Evolutionary conservation across 2,113 vertebrate genomes (phyloP), one percentile per base, ranked within the genome.

Genomic region (Phalacrocorax brasilianus): DNA sequence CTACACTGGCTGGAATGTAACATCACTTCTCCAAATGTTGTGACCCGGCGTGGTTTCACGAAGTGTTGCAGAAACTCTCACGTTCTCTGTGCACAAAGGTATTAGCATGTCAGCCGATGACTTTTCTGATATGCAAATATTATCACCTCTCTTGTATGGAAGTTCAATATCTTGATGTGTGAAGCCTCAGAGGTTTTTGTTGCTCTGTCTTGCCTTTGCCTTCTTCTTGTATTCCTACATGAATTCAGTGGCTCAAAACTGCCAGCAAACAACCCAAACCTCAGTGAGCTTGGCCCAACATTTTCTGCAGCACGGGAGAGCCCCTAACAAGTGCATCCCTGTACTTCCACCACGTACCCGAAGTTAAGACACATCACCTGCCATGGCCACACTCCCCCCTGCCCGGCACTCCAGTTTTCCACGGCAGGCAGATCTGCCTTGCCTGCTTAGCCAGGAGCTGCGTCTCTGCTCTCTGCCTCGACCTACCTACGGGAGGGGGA

Each of bases 371-470:
- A 5, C 19, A 30, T 28, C 70, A 14, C 18, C 68, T 38, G 42
- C 32, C 24, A 2, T 0, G 1, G n/a, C 63, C 59, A 1, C 3
- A 2, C 27, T 75, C 5, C 26, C 49, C 22, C 7, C 32, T 27
- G 40, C 22, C 53, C 88, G 8, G 2, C 15, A 0, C 72, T 52
- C 49, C 21, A 2, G 16, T 22, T 55, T 19, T 1, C n/a, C 52
- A 6, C 32, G 33, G 65, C 76, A 18, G 42, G 42, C n/a, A 27
- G 63, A 53, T 38, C 27, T 35, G 45, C 35, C 12, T 30, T 30
- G 21, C 30, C 11, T 12, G 21, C 66, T 65, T n/a, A 45, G 55
- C 55, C 4, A 0, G 24, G 68, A 84, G 62, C 82, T 73, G 63
- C 49, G 44, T 88, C 66, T 58, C n/a, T 27, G 33, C 71, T 47